Percentiles rank a stretch among this genome's conserved stretches.
These are phyloP conservation scores for Galerucella nymphaeae DNA, from an alignment of 2,888 invertebrate species.

Conservation along the genomic window DNA sequence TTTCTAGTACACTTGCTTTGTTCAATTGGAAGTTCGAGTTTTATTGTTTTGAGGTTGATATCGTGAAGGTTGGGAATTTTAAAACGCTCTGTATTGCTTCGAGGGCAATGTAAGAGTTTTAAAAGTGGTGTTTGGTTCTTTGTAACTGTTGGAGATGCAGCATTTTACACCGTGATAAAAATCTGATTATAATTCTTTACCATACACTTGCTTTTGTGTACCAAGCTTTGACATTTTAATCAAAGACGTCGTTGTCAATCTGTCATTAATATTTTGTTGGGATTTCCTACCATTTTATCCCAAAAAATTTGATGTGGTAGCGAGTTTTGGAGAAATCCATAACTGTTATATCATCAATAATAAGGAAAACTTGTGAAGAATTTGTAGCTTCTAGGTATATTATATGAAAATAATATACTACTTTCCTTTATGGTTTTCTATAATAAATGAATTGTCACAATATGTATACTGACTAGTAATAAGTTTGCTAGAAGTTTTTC, in stretches of 20 bases:
- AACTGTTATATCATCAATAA: background rate
- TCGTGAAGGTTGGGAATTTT: slow-evolving; percentile 13
- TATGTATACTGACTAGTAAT: background rate
- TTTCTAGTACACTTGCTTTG: slow-evolving; percentile 40
- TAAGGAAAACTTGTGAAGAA: background rate
- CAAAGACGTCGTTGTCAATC: background rate
- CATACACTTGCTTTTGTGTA: background rate
- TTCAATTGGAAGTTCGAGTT: slow-evolving; percentile 36
- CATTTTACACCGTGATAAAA: background rate
- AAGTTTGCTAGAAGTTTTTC: background rate
- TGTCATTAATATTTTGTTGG: background rate
- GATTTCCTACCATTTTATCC: too few relatives aligned
- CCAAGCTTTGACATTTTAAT: background rate
- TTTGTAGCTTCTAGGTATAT: background rate
- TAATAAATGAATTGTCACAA: slow-evolving; percentile 1
- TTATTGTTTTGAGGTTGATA: slow-evolving; percentile 32
- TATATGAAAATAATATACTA: background rate
- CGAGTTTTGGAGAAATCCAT: too few relatives aligned
- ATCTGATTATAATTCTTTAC: slow-evolving; percentile 4
- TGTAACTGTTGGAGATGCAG: slow-evolving; percentile 1
- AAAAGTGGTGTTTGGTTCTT: slow-evolving; percentile 14
- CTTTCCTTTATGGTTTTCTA: background rate
- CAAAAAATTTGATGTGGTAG: too few relatives aligned
- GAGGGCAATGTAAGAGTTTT: slow-evolving; percentile 24
- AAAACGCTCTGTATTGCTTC: slow-evolving; percentile 31